A percentile compares a stretch with the other conserved stretches of the same genome.
Conservation (phyloP, 92 coral and sea anemone species). For the Porites lobata region DNA sequence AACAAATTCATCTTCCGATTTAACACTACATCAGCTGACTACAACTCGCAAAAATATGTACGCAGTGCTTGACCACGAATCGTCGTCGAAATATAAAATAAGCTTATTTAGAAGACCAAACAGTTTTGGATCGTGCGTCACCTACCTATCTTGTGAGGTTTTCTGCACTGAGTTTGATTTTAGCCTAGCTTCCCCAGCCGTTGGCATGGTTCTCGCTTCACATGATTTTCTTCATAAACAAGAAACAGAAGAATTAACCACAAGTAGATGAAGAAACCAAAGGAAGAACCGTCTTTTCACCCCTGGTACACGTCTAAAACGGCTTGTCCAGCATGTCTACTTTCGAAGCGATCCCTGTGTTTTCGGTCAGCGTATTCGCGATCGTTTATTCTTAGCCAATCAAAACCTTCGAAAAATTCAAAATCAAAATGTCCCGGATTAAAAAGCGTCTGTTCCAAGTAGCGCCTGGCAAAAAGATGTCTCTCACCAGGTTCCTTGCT, state of each 20-base stretch:
- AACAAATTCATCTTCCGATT: too few relatives aligned
- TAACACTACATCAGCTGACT: too few relatives aligned
- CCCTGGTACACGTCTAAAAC: neutral
- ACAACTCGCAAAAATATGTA: too few relatives aligned
- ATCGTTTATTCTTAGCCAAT: slow-evolving; percentile 54
- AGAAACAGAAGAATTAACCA: neutral
- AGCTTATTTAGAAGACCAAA: too few relatives aligned
- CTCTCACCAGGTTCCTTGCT: neutral
- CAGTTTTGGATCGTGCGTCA: too few relatives aligned
- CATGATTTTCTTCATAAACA: neutral
- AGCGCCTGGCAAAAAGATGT: slow-evolving; percentile 26
- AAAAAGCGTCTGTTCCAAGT: neutral
- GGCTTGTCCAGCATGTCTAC: too few relatives aligned
- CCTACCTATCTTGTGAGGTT: slow-evolving; percentile 30
- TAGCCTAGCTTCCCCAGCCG: slow-evolving; percentile 49
- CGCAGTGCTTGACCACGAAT: too few relatives aligned
- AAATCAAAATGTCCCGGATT: slow-evolving; percentile 44
- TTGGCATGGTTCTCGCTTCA: slow-evolving; percentile 36
- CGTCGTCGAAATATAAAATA: too few relatives aligned
- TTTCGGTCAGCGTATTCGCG: slow-evolving; percentile 37
- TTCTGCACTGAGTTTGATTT: slow-evolving; percentile 16
- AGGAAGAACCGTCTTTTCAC: neutral
- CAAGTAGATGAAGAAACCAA: neutral
- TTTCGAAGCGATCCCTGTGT: neutral
- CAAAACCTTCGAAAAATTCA: slow-evolving; percentile 23